Conservation (phyloP, 1,140 invertebrate genomes). For the Agrypnia vestita region DNA sequence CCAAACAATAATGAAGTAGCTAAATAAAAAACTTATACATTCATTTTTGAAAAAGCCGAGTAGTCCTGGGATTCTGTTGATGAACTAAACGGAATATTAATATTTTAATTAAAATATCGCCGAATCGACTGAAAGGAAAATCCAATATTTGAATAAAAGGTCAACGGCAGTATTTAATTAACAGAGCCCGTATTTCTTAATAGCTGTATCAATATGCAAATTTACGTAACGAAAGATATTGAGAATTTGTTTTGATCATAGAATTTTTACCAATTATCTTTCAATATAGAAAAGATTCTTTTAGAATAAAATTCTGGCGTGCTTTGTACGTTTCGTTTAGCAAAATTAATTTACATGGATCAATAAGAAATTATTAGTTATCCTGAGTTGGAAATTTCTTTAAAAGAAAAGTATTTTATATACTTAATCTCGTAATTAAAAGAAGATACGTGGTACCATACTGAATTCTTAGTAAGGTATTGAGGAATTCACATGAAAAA, state of each 20-base stretch:
- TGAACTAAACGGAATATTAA: slow-evolving; percentile 42
- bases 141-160: slow-evolving; percentile 43
- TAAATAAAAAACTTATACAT: neutral
- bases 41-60: neutral
- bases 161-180: slow-evolving; percentile 8
- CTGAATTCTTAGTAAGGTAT: no score
- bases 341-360: no score
- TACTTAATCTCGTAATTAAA: no score
- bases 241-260: no score
- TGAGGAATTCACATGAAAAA: no score
- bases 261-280: neutral
- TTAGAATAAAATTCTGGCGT: no score
- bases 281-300: no score
- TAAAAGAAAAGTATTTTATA: no score
- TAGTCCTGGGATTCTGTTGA: neutral
- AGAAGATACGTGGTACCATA: no score
- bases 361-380: no score
- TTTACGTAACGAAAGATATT: neutral
- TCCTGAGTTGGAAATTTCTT: no score
- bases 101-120: slow-evolving; percentile 47
- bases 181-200: slow-evolving; percentile 3
- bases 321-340: no score
- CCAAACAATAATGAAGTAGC: neutral
- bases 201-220: slow-evolving; percentile 18
- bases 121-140: slow-evolving; percentile 24